Evolutionary conservation across 1,140 invertebrate genomes (phyloP).

Genomic region (Drosophila simulans): DNA sequence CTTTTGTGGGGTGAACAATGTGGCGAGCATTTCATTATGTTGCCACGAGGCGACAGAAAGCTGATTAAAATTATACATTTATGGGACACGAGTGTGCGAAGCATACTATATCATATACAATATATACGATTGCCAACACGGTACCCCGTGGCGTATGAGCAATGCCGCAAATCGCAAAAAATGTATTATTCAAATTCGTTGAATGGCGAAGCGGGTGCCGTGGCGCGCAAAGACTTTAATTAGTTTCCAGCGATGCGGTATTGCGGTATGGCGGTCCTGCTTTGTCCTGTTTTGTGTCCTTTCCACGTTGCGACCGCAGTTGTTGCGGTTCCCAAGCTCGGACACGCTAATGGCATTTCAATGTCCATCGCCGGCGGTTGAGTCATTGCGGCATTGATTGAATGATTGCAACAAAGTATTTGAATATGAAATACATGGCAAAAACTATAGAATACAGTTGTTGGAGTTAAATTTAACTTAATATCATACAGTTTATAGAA

Average conservation of each 20-base stretch:
- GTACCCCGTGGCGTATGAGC: constrained; percentile 32
- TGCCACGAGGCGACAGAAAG: constrained; percentile 25
- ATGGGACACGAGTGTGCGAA: constrained; percentile 33
- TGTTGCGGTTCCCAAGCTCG: constrained; percentile 63
- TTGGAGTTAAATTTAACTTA: constrained; percentile 2
- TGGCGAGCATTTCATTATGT: constrained; percentile 38
- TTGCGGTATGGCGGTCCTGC: constrained; percentile 20
- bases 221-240: constrained; percentile 53
- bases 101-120: constrained; percentile 4
- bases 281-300: constrained; percentile 35
- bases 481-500: too few species aligned
- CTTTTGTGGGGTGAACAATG: constrained; percentile 43
- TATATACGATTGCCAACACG: constrained; percentile 9
- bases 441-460: constrained; percentile 5
- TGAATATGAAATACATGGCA: constrained; percentile 35
- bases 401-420: constrained; percentile 27
- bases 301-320: constrained; percentile 50
- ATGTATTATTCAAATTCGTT: constrained; percentile 43
- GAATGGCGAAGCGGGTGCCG: neutral
- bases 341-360: constrained; percentile 72
- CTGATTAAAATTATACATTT: constrained; percentile 51
- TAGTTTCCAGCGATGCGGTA: constrained; percentile 64
- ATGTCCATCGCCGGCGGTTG: constrained; percentile 46
- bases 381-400: constrained; percentile 41
- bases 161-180: constrained; percentile 54